Conservation (phyloP, 2,113 vertebrate genomes). For the Rhinogobius similis region DNA sequence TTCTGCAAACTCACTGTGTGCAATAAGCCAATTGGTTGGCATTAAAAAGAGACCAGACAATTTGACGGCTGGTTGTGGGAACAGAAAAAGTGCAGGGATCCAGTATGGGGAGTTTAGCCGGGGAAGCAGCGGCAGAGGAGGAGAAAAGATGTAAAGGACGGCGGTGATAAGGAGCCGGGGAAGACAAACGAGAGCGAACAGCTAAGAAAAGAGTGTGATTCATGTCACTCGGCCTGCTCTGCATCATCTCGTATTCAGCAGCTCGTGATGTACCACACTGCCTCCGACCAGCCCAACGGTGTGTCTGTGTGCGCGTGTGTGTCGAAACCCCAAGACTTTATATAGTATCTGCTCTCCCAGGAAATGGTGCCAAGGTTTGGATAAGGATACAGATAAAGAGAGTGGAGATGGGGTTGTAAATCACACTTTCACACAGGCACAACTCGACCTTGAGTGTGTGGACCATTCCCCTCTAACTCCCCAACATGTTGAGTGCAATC, state of each 20-base stretch:
- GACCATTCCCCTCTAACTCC: conserved; percentile 49
- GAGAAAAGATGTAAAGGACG: neutral
- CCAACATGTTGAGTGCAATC: conserved; percentile 61
- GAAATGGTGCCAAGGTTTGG: conserved; percentile 64
- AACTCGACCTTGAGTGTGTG: conserved; percentile 69
- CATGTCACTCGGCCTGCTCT: conserved; percentile 46
- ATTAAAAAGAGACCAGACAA: neutral
- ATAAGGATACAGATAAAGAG: conserved; percentile 72
- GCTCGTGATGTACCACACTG: conserved; percentile 54
- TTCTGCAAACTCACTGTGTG: neutral
- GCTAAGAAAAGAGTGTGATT: conserved; percentile 46
- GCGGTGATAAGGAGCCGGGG: conserved; percentile 1
- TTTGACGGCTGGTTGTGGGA: neutral
- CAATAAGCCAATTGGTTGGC: neutral
- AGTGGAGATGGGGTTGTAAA: conserved; percentile 66
- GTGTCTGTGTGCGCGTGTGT: conserved; percentile 32
- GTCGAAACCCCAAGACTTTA: conserved; percentile 44
- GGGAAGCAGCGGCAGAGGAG: neutral
- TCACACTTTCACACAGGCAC: conserved; percentile 40
- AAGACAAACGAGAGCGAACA: conserved; percentile 34
- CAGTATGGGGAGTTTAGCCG: neutral
- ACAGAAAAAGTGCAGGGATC: neutral
- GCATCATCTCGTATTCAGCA: conserved; percentile 58
- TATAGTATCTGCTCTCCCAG: conserved; percentile 54
- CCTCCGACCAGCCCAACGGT: conserved; percentile 23